These are phyloP conservation scores for Psammodynastes pulverulentus DNA, from an alignment of 2,113 vertebrate species.

Conservation along the genomic window DNA sequence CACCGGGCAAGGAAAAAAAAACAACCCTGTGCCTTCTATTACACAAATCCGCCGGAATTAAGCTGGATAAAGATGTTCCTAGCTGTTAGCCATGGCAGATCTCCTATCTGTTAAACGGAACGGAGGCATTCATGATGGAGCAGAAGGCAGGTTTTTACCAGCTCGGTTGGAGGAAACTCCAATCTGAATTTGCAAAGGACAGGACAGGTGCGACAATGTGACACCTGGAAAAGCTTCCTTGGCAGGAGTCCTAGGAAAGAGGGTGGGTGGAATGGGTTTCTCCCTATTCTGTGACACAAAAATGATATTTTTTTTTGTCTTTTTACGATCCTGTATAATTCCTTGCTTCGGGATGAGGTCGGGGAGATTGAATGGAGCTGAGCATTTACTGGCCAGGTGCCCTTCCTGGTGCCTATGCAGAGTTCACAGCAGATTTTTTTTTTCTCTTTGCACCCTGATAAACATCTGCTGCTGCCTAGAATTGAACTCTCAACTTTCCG, in stretches of 20 bases:
- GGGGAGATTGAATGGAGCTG: neutral
- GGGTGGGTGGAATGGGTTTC: neutral
- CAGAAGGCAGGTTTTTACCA: neutral
- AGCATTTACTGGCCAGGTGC: neutral
- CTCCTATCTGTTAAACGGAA: conserved; percentile 8
- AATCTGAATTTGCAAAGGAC: conserved; percentile 14
- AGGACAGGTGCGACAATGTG: neutral
- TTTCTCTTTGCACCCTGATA: neutral
- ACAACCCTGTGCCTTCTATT: neutral
- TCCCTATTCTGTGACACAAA: neutral
- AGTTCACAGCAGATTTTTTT: neutral
- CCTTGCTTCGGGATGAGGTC: neutral
- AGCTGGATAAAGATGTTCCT: conserved; percentile 6
- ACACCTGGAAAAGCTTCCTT: neutral
- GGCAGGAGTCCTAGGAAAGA: neutral
- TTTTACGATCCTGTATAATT: neutral
- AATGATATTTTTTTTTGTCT: neutral
- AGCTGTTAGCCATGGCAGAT: conserved; percentile 6
- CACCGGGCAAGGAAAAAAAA: neutral
- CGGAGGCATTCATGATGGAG: conserved; percentile 9
- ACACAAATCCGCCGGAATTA: neutral
- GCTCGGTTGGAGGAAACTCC: neutral
- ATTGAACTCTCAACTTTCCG: neutral
- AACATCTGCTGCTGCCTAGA: neutral
- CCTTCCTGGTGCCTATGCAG: neutral